Evolutionary conservation across 1,140 invertebrate genomes (phyloP), one percentile per base, ranked within the genome.

Genomic region (Calycopis cecrops): DNA sequence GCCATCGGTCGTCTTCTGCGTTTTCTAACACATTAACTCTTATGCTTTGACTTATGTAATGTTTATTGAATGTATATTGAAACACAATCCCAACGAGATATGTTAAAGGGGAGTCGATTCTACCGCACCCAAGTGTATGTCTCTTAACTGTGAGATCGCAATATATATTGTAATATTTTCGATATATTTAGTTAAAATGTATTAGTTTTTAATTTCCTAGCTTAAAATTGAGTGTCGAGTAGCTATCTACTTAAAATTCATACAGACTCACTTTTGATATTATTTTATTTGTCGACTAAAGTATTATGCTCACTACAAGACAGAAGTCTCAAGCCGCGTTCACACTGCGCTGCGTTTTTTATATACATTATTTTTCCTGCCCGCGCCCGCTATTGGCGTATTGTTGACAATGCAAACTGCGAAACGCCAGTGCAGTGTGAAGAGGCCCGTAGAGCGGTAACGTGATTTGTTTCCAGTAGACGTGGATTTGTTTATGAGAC

Each of bases 101-200:
- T 16, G 40, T 44, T 44, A 16, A 40, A 40, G 4, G 38, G n/a
- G 38, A 40, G 12, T 37, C 11, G 2, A 37, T n/a, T 37, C 9
- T 1, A 37, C 44, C 21, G 11, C 34, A n/a, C 18, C 12, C 28
- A 34, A 34, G 9, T 12, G 48, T 14, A 34, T 50, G n/a, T 12
- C 9, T 50, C 12, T 50, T 52, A 28, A 38, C 42, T 50, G 35
- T 49, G 17, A 50, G 16, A 28, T 28, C 48, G 18, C 47, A 16
- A 48, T 56, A 48, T 10, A 35, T n/a, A 44, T 12, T 14, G 33
- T 52, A 53, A 7, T 44, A 48, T 18, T 57, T 64, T 51, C 14
- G 40, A 44, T 60, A 57, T 64, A 59, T 76, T 81, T 81, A 79
- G 78, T 78, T 82, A 42, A 76, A 79, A 81, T 78, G 69, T 74